These are phyloP conservation scores for Rhaphigaster nebulosa DNA, from an alignment of 2,888 invertebrate genomes.

Conservation along the genomic window DNA sequence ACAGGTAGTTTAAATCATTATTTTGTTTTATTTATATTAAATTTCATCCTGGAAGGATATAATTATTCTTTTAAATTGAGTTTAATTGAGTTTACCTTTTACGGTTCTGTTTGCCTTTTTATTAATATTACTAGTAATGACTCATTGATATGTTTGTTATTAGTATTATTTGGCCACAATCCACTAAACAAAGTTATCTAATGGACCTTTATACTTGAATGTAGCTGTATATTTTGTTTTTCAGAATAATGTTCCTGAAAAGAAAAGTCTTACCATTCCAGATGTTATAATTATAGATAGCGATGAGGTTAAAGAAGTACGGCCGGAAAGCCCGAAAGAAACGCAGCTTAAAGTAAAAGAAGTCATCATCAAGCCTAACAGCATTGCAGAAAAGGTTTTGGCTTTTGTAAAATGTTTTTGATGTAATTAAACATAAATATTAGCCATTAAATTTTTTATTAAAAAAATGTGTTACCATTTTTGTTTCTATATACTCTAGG, in stretches of 20 bases:
- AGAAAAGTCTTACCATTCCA: background rate
- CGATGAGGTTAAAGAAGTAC: background rate
- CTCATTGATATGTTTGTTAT: too few relatives aligned
- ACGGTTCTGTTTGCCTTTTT: too few relatives aligned
- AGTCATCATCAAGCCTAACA: background rate
- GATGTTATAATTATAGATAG: slow-evolving; percentile 27
- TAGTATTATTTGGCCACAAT: too few relatives aligned
- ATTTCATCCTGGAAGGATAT: too few relatives aligned
- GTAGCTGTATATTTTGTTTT: background rate
- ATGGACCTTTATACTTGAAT: too few relatives aligned
- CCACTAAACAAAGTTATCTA: background rate
- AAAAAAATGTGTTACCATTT: background rate
- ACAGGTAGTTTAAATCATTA: background rate
- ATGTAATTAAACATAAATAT: background rate
- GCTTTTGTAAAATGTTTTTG: background rate
- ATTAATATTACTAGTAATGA: too few relatives aligned
- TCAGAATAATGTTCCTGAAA: background rate
- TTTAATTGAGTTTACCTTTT: too few relatives aligned
- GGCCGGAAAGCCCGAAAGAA: background rate
- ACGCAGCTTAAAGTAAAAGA: background rate
- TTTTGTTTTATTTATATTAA: background rate
- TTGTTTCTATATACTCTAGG: background rate
- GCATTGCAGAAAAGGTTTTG: slow-evolving; percentile 1
- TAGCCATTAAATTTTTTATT: background rate
- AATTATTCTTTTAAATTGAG: too few relatives aligned